Conservation (phyloP, 1,140 invertebrate genomes). For the Drosophila subpulchrella region DNA sequence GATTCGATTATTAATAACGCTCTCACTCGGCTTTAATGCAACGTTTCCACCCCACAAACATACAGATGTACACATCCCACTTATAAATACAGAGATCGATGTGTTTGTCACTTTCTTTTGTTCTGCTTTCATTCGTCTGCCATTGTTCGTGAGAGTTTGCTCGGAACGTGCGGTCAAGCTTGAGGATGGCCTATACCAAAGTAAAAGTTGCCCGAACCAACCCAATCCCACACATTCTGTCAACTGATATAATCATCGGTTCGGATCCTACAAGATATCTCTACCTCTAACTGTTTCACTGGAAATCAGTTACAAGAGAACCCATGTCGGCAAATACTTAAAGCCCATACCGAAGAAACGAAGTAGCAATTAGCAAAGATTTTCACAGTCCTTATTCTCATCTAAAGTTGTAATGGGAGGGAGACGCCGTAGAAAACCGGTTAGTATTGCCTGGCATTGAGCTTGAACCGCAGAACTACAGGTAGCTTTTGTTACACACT, state of each 20-base stretch:
- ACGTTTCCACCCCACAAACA: slow-evolving; percentile 17
- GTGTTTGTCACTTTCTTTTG: slow-evolving; percentile 71
- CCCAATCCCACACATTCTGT: slow-evolving; percentile 25
- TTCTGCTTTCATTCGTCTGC: slow-evolving; percentile 46
- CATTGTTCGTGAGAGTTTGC: slow-evolving; percentile 49
- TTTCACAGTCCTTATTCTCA: slow-evolving; percentile 31
- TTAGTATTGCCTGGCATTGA: slow-evolving; percentile 36
- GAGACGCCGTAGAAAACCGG: slow-evolving; percentile 34
- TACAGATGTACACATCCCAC: neutral
- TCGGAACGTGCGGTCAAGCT: slow-evolving; percentile 61
- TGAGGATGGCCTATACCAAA: slow-evolving; percentile 13
- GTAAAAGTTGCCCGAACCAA: slow-evolving; percentile 51
- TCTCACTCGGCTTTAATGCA: slow-evolving; percentile 46
- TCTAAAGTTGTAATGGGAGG: slow-evolving; percentile 12
- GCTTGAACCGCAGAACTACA: slow-evolving; percentile 39
- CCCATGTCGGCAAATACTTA: neutral
- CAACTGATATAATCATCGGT: slow-evolving; percentile 14
- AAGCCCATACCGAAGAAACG: neutral
- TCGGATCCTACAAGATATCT: slow-evolving; percentile 1
- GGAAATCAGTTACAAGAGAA: slow-evolving; percentile 21
- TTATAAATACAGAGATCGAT: neutral
- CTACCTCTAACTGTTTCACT: slow-evolving; percentile 8
- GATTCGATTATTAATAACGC: slow-evolving; percentile 51
- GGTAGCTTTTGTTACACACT: slow-evolving; percentile 32
- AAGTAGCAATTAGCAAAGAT: slow-evolving; percentile 28